Evolutionary conservation across 2,113 vertebrate species (phyloP), one percentile per base, ranked within the genome.

Genomic region (Apodemus speciosus): DNA sequence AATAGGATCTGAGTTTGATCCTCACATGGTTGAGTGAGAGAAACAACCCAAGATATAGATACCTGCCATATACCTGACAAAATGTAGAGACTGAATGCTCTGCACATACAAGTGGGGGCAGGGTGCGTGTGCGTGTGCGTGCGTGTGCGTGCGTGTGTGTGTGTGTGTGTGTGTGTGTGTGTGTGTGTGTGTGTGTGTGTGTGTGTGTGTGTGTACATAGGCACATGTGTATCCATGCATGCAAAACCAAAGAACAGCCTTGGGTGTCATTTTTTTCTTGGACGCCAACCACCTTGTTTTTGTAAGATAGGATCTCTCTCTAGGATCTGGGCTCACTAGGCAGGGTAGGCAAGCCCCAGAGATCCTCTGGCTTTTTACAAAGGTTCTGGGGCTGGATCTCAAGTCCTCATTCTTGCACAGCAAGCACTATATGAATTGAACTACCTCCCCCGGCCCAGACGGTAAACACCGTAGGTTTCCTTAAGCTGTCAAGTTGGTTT

Each of bases 381-480:
- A 23, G n/a, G 21, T 64, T 40, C 23, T 83, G 38, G 56, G n/a
- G 18, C 18, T 85, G 6, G 40, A 49, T 35, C 23, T 43, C 14
- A 16, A 60, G 27, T 64, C 58, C 38, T 83, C 58, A 62, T 64
- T 62, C 30, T 64, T 64, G 9, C 40, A 84, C 16, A 84, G 8
- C 38, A 64, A 84, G 15, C 81, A 46, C 56, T 85, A 49, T 49
- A 66, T 66, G 18, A 46, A 66, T 32, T 68, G 18, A 85, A 32
- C 20, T 49, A 32, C 68, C 40, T 85, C 0, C 62, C 32, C 43
- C 27, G 66, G 43, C 43, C 83, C 30, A n/a, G 43, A 51, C 30
- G 4, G 8, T 2, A 38, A 32, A 49, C 0, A 4, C 1, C 1
- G 0, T 1, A 15, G 43, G 32, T 60, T 58, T 88, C 35, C 10